Base-by-base conservation (phyloP, 2,113 vertebrate species). In the Propithecus coquereli region DNA sequence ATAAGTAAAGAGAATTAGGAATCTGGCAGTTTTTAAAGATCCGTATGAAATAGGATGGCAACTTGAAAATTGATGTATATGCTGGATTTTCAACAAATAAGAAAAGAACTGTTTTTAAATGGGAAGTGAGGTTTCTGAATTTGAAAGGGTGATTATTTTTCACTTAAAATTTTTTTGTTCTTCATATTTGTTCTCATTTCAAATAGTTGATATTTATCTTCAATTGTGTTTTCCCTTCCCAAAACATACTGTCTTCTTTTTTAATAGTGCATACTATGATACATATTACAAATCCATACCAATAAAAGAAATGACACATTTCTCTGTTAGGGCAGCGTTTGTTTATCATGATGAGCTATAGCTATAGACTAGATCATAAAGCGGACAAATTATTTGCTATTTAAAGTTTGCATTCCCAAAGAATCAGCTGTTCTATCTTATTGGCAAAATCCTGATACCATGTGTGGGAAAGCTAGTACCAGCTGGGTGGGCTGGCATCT, bases 171-270 rank as follows among this genome's bases (percentile, higher is more conserved):
- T 52, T 87, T 66, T 94, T 96, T 86, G 73, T 77, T 76, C 52
- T 92, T 85, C 47, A 1, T 83, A 50, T 93, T 85, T 96, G 40
- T 88, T 90, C 73, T 45, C 63, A 37, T 73, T 96, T 90, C 68
- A 65, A 27, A 54, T 37, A 68, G 85, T 71, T 83, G 86, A 92
- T 37, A n/a, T 57, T 95, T 52, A 79, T 81, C 57, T 96, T 91
- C 65, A 34, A 0, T 94, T 94, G 22, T 76, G 66, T 90, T 85
- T 88, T 88, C 34, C 23, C 47, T 94, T 94, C 61, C 63, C 18
- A 52, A 88, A 96, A 88, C 12, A 22, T 25, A 11, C 16, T 27
- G 22, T 47, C 20, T 61, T 93, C 12, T 87, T 89, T 65, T 70
- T 74, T 70, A 25, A 23, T 17, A 68, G 81, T 52, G 20, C 74